Evolutionary conservation across 1,140 invertebrate genomes (phyloP).

Genomic region (Bilobella aurantiaca): DNA sequence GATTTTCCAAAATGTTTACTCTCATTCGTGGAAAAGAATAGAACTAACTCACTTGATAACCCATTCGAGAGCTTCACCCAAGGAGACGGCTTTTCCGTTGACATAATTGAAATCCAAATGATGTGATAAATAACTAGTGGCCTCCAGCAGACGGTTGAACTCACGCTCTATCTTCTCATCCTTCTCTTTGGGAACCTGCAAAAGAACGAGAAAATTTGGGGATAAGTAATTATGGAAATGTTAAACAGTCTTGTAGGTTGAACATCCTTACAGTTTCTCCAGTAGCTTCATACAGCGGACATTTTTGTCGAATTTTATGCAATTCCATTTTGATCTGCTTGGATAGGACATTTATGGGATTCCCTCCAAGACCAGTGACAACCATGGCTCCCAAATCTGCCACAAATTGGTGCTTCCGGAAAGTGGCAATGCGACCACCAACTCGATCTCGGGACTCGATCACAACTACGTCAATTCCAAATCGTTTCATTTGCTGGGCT

Average conservation of each 20-base stretch:
- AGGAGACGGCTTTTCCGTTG: conserved; percentile 65
- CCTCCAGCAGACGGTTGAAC: conserved; percentile 90
- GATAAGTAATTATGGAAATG: background rate
- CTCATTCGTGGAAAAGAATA: too few relatives aligned
- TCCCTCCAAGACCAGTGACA: conserved; percentile 79
- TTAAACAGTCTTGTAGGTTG: too few relatives aligned
- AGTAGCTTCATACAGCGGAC: conserved; percentile 89
- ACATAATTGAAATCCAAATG: conserved; percentile 80
- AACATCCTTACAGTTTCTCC: conserved; percentile 73
- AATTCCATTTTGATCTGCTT: conserved; percentile 96
- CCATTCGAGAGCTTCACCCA: conserved; percentile 92
- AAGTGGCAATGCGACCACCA: conserved; percentile 92
- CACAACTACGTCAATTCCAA: conserved; percentile 91
- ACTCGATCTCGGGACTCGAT: conserved; percentile 93
- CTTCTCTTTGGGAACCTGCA: conserved; percentile 86
- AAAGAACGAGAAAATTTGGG: too few relatives aligned
- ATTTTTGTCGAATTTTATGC: conserved; percentile 90
- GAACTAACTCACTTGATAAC: conserved; percentile 80
- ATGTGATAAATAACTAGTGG: conserved; percentile 91
- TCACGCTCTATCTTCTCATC: conserved; percentile 96
- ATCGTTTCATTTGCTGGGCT: conserved; percentile 85
- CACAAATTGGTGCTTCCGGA: conserved; percentile 85
- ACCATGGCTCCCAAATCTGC: conserved; percentile 92
- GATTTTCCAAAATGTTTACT: too few relatives aligned
- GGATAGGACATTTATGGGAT: conserved; percentile 89